Base-by-base conservation (phyloP, 2,888 invertebrate genomes). In the Drosophila anomelani region DNA sequence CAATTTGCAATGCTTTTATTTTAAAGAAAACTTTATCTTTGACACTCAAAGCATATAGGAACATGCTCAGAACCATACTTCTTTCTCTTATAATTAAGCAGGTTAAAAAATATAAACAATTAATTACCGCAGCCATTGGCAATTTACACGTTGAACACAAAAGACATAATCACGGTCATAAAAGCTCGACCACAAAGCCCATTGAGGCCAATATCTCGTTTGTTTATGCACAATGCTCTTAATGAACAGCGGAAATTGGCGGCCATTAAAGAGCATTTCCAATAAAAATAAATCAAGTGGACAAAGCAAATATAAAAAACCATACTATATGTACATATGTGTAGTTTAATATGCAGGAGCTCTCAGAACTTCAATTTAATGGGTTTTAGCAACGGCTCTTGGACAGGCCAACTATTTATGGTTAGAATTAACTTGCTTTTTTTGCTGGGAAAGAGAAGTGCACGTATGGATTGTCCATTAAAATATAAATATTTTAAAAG, bases 181-280 rank as follows among this genome's bases (percentile, higher is more conserved):
- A 74, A 54, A 67, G 53, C 38, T 54, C 36, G 57, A 76, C 72
- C 76, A 57, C 74, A 80, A 80, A 77, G 43, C 80, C 76, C 74
- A 61, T 56, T 49, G 79, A 64, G 59, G 43, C 60, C 64, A 74
- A 63, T 53, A 29, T 59, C 68, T 38, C 66, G 64, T 57, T 71
- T 77, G 77, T 59, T 64, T 57, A 72, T 66, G 34, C 54, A 77
- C 77, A 82, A 77, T 76, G 58, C 59, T 55, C 61, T 75, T 73
- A 77, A 89, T 79, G 59, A 86, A 81, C 68, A 75, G n/a, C 71
- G 71, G 64, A 72, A 66, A 75, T 73, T 74, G 68, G 43, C 46
- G 66, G 59, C 79, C 85, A 87, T 76, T 78, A 78, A 59, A 38
- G 67, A 68, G 64, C 64, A 39, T 58, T 70, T 57, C 58, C 56